Evolutionary conservation across 1,140 invertebrate genomes (phyloP).

Genomic region (Adelges cooleyi): DNA sequence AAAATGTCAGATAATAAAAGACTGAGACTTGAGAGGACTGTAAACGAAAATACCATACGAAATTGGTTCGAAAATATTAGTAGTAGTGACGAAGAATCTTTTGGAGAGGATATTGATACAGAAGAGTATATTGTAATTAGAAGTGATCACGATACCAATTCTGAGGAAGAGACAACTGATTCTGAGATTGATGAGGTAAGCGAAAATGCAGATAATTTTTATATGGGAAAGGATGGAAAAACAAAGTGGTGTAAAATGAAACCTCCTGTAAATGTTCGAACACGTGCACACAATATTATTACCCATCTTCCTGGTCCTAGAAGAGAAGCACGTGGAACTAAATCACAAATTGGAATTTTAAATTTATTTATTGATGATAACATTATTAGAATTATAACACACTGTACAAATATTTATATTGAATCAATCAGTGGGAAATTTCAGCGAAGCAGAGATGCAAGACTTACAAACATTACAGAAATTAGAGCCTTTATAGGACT

Average conservation of each 20-base stretch:
- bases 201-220: too few relatives aligned
- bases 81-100: not conserved
- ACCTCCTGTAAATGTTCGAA: not conserved
- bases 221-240: constrained; percentile 2
- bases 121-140: not conserved
- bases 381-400: constrained; percentile 21
- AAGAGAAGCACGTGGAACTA: not conserved
- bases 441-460: not conserved
- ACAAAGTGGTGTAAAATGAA: not conserved
- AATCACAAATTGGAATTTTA: not conserved
- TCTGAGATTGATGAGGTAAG: not conserved
- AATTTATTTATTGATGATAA: constrained; percentile 7
- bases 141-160: not conserved
- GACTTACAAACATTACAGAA: constrained; percentile 4
- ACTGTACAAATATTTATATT: constrained; percentile 24
- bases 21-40: too few relatives aligned
- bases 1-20: too few relatives aligned
- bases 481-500: constrained; percentile 31
- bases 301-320: not conserved
- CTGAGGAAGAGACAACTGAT: not conserved
- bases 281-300: not conserved
- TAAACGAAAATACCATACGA: too few relatives aligned
- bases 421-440: not conserved
- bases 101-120: not conserved
- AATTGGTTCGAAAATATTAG: not conserved